These are phyloP conservation scores for Prunella fulvescens DNA, from an alignment of 2,113 vertebrate genomes.

Conservation along the genomic window DNA sequence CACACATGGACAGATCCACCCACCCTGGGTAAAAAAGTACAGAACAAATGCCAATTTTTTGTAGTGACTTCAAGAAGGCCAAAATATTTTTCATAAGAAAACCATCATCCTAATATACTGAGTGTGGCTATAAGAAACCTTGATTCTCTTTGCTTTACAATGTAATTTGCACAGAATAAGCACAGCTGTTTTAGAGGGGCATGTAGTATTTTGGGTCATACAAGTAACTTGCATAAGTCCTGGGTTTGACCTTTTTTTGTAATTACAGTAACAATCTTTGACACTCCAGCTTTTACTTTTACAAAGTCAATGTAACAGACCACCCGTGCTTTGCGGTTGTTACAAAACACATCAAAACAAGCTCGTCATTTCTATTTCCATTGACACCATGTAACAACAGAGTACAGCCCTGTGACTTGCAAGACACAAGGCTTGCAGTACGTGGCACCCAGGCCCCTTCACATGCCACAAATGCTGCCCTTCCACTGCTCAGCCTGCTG, in stretches of 20 bases:
- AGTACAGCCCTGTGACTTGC: background rate
- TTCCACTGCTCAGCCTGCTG: background rate
- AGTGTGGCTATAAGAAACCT: background rate
- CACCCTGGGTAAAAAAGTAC: background rate
- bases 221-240: background rate
- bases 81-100: background rate
- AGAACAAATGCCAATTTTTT: background rate
- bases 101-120: background rate
- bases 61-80: background rate
- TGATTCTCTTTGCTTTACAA: background rate
- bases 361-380: background rate
- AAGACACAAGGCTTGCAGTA: background rate
- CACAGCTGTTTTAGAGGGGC: background rate
- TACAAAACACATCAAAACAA: background rate
- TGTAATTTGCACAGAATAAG: background rate
- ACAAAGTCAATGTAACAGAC: background rate
- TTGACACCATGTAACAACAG: background rate
- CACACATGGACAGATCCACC: background rate
- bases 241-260: background rate
- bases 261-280: background rate
- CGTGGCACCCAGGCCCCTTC: background rate
- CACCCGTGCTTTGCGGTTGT: background rate
- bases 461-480: background rate
- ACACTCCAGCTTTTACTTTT: background rate
- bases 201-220: background rate